Conservation (phyloP, 2,113 vertebrate species). For the Aptenodytes forsteri region DNA sequence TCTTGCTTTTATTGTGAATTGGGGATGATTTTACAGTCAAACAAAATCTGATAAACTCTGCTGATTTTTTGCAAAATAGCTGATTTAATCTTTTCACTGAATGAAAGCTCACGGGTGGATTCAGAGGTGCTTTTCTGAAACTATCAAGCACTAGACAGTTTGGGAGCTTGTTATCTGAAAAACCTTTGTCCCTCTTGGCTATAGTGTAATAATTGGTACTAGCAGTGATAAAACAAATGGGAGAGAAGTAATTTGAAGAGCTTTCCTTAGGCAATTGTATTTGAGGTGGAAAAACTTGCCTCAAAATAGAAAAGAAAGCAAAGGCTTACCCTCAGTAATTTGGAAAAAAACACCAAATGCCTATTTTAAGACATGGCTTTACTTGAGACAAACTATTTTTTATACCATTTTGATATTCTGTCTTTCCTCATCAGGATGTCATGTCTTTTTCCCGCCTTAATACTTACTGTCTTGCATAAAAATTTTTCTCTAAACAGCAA, state of each 20-base stretch:
- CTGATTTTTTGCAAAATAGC: not conserved
- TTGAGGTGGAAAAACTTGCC: not conserved
- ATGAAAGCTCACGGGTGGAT: not conserved
- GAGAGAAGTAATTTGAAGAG: not conserved
- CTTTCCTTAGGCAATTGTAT: not conserved
- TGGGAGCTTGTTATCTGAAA: not conserved
- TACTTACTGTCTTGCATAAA: not conserved
- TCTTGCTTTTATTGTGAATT: not conserved
- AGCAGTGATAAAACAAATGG: not conserved
- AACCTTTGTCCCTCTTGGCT: not conserved
- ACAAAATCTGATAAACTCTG: not conserved
- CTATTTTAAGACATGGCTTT: not conserved
- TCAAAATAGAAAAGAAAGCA: not conserved
- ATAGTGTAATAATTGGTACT: not conserved
- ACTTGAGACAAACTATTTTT: not conserved
- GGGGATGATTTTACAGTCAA: not conserved
- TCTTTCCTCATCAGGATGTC: not conserved
- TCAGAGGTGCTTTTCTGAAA: not conserved
- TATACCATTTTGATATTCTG: not conserved
- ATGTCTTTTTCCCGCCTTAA: not conserved
- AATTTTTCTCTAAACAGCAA: not conserved
- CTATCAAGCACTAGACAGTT: not conserved
- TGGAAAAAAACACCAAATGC: rapidly evolving
- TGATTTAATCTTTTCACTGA: not conserved
- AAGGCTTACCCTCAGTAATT: not conserved